Percentiles rank a stretch among this genome's conserved stretches.
Evolutionary conservation across 2,888 invertebrate species (phyloP).

Genomic region (Lithophane ornitopus): DNA sequence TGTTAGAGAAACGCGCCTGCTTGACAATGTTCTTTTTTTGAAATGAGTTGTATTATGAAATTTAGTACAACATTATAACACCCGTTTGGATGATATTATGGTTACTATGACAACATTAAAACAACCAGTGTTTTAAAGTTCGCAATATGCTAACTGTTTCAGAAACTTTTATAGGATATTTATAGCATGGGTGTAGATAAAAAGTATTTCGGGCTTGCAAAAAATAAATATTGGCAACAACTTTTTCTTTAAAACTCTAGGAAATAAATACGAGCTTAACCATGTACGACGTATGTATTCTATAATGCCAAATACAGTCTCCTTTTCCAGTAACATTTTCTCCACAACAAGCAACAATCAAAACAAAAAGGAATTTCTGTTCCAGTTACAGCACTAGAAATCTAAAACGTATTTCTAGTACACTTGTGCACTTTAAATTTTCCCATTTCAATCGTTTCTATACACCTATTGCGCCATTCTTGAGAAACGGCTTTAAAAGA

Average conservation of each 20-base stretch:
- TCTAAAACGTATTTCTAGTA: slow-evolving; percentile 45
- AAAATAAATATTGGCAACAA: background rate
- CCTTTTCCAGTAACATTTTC: slow-evolving; percentile 15
- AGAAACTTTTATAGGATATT: too few relatives aligned
- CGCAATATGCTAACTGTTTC: too few relatives aligned
- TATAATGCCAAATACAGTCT: background rate
- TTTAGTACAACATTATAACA: too few relatives aligned
- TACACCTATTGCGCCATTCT: slow-evolving; percentile 46
- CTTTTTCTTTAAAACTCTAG: background rate
- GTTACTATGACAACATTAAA: too few relatives aligned
- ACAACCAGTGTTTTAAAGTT: too few relatives aligned
- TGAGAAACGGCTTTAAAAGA: slow-evolving; percentile 45
- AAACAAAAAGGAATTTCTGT: slow-evolving; percentile 34
- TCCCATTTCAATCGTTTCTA: slow-evolving; percentile 51
- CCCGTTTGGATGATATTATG: too few relatives aligned
- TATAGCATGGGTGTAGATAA: too few relatives aligned
- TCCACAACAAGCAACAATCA: slow-evolving; percentile 29
- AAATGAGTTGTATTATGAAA: too few relatives aligned
- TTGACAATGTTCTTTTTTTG: too few relatives aligned
- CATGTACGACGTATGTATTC: background rate
- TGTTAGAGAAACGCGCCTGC: too few relatives aligned
- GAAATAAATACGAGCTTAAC: background rate
- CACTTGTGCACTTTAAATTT: slow-evolving; percentile 45
- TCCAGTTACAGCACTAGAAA: slow-evolving; percentile 37
- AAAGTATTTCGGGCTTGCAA: background rate